Conservation (phyloP, 2,113 vertebrate species). For the Takifugu flavidus region DNA sequence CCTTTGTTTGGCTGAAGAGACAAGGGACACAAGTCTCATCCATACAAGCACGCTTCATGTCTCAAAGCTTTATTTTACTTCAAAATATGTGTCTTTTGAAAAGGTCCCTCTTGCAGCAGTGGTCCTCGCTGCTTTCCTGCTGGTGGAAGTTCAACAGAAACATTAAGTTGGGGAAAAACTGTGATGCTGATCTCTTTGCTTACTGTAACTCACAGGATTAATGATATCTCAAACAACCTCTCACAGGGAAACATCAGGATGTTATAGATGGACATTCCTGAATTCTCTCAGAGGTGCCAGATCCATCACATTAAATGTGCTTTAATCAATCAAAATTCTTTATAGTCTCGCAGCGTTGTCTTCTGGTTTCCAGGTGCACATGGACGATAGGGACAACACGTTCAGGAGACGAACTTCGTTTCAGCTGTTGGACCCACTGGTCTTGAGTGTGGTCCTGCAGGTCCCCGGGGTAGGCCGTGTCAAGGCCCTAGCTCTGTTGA, state of each 20-base stretch:
- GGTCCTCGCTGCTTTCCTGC: no score
- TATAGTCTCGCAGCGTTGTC: background rate
- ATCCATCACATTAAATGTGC: background rate
- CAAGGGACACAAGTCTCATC: background rate
- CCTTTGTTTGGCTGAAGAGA: background rate
- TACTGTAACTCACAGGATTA: no score
- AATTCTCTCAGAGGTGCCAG: background rate
- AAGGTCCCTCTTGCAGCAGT: no score
- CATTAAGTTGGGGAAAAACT: no score
- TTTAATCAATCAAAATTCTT: background rate
- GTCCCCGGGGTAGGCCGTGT: conserved; percentile 86
- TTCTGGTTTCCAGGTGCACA: conserved; percentile 74
- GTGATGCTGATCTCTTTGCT: no score
- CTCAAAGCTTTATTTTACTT: no score
- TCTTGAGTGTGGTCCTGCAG: conserved; percentile 77
- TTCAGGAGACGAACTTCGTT: conserved; percentile 67
- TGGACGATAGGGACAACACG: conserved; percentile 80
- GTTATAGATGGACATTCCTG: no score
- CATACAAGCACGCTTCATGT: no score
- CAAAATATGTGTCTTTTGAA: no score
- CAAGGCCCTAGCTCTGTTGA: conserved; percentile 82
- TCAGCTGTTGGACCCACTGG: conserved; percentile 60
- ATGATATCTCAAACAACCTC: no score
- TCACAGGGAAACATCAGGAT: no score
- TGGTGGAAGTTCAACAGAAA: no score